These are phyloP conservation scores for Microcebus ravelobensis DNA, from an alignment of 2,113 vertebrate species.

Conservation along the genomic window DNA sequence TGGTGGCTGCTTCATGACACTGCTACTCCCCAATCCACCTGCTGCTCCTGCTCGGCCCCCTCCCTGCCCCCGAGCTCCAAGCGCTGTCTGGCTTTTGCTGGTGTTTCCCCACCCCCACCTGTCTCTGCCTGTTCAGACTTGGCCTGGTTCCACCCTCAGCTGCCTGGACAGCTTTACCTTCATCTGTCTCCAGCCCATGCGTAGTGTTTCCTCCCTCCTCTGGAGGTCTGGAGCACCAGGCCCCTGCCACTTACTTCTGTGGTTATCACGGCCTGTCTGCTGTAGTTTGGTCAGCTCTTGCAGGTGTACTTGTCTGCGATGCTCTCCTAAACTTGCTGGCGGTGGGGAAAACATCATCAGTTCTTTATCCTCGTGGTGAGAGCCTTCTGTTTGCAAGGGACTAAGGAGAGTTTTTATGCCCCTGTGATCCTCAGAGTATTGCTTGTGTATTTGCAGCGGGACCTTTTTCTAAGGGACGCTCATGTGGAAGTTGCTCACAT, in stretches of 20 bases:
- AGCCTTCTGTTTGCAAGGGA: background rate
- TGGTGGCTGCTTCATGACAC: background rate
- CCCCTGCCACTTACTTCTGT: background rate
- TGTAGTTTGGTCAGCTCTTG: background rate
- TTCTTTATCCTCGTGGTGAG: background rate
- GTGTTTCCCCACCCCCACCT: background rate
- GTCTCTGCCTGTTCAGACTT: slow-evolving; percentile 19
- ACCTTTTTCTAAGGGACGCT: background rate
- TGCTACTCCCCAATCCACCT: background rate
- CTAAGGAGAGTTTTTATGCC: too few species aligned
- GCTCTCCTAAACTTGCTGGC: background rate
- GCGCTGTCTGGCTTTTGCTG: background rate
- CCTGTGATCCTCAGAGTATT: background rate
- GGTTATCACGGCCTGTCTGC: background rate
- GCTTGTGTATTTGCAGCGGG: background rate
- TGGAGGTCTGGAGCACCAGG: background rate
- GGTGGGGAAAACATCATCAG: background rate
- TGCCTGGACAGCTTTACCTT: background rate
- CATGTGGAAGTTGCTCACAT: background rate
- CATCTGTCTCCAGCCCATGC: background rate
- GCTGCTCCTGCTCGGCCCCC: background rate
- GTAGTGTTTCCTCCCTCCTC: background rate
- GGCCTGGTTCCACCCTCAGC: background rate
- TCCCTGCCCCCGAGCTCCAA: background rate
- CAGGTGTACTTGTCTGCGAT: background rate